Percentiles rank a stretch among this genome's conserved stretches.
These are phyloP conservation scores for Penaeus monodon DNA, from an alignment of 2,888 invertebrate genomes.

Conservation along the genomic window DNA sequence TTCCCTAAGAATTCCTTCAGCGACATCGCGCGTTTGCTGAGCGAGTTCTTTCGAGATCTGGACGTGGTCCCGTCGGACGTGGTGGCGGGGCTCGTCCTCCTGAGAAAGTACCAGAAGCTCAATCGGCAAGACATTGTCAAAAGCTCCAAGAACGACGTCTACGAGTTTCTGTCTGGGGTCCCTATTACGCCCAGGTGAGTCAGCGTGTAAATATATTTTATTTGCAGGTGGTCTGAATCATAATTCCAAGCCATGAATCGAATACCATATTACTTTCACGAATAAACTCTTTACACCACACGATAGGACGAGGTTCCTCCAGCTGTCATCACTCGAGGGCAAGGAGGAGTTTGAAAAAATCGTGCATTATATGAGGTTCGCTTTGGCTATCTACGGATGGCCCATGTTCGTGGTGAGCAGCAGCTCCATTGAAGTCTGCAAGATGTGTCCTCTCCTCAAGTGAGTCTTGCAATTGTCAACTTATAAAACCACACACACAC, in stretches of 20 bases:
- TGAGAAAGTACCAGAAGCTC: slow-evolving; percentile 84
- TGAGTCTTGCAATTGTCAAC: slow-evolving; percentile 68
- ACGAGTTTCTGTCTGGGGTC: slow-evolving; percentile 87
- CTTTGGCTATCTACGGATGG: slow-evolving; percentile 89
- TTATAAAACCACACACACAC: too few relatives aligned
- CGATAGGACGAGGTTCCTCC: slow-evolving; percentile 70
- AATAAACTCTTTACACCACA: neutral
- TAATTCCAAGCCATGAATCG: neutral
- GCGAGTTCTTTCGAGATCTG: slow-evolving; percentile 88
- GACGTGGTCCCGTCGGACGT: slow-evolving; percentile 91
- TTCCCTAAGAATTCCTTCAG: slow-evolving; percentile 81
- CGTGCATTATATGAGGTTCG: slow-evolving; percentile 87
- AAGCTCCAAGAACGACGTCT: slow-evolving; percentile 81
- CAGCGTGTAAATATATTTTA: neutral
- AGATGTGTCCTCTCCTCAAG: slow-evolving; percentile 79
- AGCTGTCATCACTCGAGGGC: slow-evolving; percentile 68
- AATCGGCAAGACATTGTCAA: slow-evolving; percentile 80
- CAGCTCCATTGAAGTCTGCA: slow-evolving; percentile 79
- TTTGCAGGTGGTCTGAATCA: neutral
- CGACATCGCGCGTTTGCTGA: slow-evolving; percentile 84
- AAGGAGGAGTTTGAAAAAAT: slow-evolving; percentile 62
- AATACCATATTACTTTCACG: neutral
- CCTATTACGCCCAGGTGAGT: slow-evolving; percentile 78
- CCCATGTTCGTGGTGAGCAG: slow-evolving; percentile 85
- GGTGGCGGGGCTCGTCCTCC: slow-evolving; percentile 83